Evolutionary conservation across 2,888 invertebrate genomes (phyloP).

Genomic region (Cyaniris semiargus): DNA sequence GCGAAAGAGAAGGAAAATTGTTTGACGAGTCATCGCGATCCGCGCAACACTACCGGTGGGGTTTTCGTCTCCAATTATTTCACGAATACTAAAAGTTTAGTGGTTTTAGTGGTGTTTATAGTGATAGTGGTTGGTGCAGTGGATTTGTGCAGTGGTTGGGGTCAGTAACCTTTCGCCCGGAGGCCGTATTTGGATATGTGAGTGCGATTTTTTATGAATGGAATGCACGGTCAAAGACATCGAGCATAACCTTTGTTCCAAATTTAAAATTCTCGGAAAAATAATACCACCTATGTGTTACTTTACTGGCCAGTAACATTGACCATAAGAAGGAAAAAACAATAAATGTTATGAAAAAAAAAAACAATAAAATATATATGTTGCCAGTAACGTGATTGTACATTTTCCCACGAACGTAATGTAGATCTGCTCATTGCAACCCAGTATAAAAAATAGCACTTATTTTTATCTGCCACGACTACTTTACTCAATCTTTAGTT

Average conservation of each 20-base stretch:
- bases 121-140: constrained; percentile 33
- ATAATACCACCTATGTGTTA: background rate
- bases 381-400: background rate
- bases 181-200: constrained; percentile 30
- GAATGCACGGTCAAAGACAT: constrained; percentile 31
- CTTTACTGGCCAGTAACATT: background rate
- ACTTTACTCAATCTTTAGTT: background rate
- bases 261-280: background rate
- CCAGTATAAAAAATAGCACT: background rate
- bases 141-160: constrained; percentile 32
- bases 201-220: constrained; percentile 32
- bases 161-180: constrained; percentile 37
- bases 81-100: constrained; percentile 49
- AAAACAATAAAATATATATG: background rate
- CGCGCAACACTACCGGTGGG: constrained; percentile 54
- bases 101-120: constrained; percentile 29
- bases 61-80: constrained; percentile 61
- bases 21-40: constrained; percentile 57
- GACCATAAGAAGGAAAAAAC: background rate
- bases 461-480: background rate
- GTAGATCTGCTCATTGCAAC: background rate
- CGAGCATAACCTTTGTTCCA: constrained; percentile 5
- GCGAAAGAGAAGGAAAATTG: constrained; percentile 69
- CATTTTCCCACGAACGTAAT: background rate
- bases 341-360: background rate